Conservation (phyloP, 1,140 invertebrate genomes). For the Lepidurus arcticus region DNA sequence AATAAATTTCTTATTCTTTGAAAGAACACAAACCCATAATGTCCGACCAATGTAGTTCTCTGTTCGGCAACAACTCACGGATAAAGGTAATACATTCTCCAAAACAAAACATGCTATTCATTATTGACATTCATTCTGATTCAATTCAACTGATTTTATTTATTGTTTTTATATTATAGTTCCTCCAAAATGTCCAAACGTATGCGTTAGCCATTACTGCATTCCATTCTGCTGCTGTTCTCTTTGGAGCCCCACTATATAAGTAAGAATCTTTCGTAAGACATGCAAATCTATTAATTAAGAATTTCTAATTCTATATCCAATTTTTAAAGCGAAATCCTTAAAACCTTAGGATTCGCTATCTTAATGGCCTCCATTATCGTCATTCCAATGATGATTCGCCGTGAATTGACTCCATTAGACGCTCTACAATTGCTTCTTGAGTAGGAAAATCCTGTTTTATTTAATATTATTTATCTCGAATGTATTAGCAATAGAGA, state of each 20-base stretch:
- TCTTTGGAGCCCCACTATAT: not conserved
- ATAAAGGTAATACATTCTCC: not conserved
- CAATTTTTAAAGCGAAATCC: not conserved
- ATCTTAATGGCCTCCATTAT: not conserved
- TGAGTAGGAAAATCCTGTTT: not conserved
- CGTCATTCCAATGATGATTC: slow-evolving; percentile 8
- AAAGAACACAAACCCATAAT: too few species aligned
- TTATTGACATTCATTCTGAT: not conserved
- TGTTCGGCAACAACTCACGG: not conserved
- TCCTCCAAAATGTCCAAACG: not conserved
- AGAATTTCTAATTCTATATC: not conserved
- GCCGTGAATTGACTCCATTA: not conserved
- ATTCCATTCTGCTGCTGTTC: not conserved
- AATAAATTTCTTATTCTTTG: too few species aligned
- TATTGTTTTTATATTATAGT: not conserved
- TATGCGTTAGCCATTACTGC: not conserved
- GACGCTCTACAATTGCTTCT: not conserved
- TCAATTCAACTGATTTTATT: not conserved
- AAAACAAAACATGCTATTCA: not conserved
- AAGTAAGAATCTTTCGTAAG: not conserved
- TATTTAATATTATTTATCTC: not conserved
- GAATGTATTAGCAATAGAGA: not conserved
- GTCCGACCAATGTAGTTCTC: too few species aligned
- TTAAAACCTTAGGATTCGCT: not conserved
- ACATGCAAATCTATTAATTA: not conserved